Base-by-base conservation (phyloP, 2,888 invertebrate species). In the Coleophora deauratella region DNA sequence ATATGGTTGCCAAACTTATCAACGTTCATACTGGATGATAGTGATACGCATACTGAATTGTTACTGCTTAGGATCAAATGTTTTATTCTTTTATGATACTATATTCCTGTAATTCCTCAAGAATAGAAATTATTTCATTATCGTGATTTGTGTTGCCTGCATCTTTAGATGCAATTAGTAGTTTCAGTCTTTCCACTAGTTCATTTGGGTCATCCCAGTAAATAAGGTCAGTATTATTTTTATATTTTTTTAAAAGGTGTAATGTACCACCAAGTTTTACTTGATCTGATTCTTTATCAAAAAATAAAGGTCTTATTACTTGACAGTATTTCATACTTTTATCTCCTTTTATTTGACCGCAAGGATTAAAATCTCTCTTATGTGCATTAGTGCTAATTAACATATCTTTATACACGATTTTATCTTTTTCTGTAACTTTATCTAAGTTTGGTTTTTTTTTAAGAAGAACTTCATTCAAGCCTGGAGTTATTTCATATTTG, bases 111-210 rank as follows among this genome's bases (percentile, higher is more conserved):
- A 49, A 38, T 30, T 44, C 47, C 47, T 63, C 59, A 27, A 68
- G 51, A 27, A 69, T 67, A n/a, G 66, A 59, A 14, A 62, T 48
- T 30, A 69, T 70, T 57, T 72, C 66, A 42, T 47, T 51, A 42
- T 55, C 47, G 40, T 45, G 50, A 35, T 37, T 43, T 21, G 35
- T 53, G 40, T 55, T 55, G 3, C 52, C 52, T 30, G 55, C 55
- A 43, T 44, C 42, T 41, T 32, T 46, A 13, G 51, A 54, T 21
- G 54, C 50, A 1, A 54, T 40, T 32, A 52, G 39, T 27, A 49
- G 11, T 47, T 49, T 51, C 10, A 55, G 36, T 32, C 51, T 40
- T 27, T 54, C 51, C 33, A 54, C 32, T 32, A 53, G 34, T 41
- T 54, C 52, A 46, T 51, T 56, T 1, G 50, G 52, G 40, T 54